Percentiles rank a stretch among this genome's conserved stretches.
These are phyloP conservation scores for Anguilla obscura DNA, from an alignment of 2,797 vertebrate genomes.

Conservation along the genomic window DNA sequence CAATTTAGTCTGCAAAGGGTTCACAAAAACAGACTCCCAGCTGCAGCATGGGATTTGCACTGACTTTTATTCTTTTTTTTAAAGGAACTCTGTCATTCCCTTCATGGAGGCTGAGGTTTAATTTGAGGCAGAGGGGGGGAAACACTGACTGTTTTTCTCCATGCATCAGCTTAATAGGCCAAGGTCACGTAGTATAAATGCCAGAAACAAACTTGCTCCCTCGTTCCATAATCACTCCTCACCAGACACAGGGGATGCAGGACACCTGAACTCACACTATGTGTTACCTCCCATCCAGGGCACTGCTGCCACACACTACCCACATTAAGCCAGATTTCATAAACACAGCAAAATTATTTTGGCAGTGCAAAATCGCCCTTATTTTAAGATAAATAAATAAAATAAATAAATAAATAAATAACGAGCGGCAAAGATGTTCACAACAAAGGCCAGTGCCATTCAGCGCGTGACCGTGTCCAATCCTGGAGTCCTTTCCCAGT, in stretches of 20 bases:
- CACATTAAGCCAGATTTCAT: slow-evolving; percentile 38
- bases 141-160: slow-evolving; percentile 9
- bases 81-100: slow-evolving; percentile 32
- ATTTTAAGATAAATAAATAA: slow-evolving; percentile 49
- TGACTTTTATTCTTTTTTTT: neutral
- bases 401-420: slow-evolving; percentile 44
- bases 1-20: slow-evolving; percentile 12
- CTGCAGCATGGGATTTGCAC: neutral
- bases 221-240: slow-evolving; percentile 42
- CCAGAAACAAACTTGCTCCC: slow-evolving; percentile 20
- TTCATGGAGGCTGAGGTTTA: slow-evolving; percentile 3
- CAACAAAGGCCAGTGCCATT: slow-evolving; percentile 42
- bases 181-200: slow-evolving; percentile 29
- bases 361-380: slow-evolving; percentile 51
- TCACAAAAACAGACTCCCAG: slow-evolving; percentile 23
- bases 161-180: slow-evolving; percentile 35
- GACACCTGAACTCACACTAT: neutral
- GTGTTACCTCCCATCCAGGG: neutral
- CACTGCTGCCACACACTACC: neutral
- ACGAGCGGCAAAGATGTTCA: slow-evolving; percentile 34
- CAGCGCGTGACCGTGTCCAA: neutral
- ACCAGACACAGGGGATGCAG: slow-evolving; percentile 39
- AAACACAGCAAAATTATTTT: slow-evolving; percentile 20
- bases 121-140: neutral
- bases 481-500: neutral